These are phyloP conservation scores for Eupithecia pulchellata DNA, from an alignment of 2,888 invertebrate species.

Conservation along the genomic window DNA sequence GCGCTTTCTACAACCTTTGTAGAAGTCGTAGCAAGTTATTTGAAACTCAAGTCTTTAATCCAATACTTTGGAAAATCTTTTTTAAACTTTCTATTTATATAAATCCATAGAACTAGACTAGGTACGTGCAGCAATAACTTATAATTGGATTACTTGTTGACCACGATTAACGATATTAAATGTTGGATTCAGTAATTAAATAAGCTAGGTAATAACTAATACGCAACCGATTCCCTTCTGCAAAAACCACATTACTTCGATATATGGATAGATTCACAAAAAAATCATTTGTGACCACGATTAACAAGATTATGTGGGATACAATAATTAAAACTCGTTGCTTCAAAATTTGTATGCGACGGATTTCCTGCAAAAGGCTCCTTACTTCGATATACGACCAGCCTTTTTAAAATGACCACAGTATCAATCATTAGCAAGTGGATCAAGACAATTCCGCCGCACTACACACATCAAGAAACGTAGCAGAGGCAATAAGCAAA, in stretches of 20 bases:
- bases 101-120: neutral
- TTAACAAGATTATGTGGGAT: neutral
- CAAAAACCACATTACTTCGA: too few relatives aligned
- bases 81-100: neutral
- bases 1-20: neutral
- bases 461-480: constrained; percentile 58
- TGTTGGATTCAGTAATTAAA: neutral
- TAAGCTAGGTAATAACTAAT: too few relatives aligned
- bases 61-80: too few relatives aligned
- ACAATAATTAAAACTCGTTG: too few relatives aligned
- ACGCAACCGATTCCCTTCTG: too few relatives aligned
- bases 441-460: constrained; percentile 54
- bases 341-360: neutral
- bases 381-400: neutral
- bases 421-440: constrained; percentile 21
- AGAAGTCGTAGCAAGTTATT: neutral
- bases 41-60: neutral
- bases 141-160: neutral
- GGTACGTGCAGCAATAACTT: neutral
- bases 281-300: too few relatives aligned
- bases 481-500: constrained; percentile 55
- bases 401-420: neutral
- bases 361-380: neutral
- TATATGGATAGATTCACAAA: too few relatives aligned
- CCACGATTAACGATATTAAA: neutral